phyloP scores from a whole-genome alignment of 2,113 vertebrate genomes.

The Meleagris gallopavo region DNA sequence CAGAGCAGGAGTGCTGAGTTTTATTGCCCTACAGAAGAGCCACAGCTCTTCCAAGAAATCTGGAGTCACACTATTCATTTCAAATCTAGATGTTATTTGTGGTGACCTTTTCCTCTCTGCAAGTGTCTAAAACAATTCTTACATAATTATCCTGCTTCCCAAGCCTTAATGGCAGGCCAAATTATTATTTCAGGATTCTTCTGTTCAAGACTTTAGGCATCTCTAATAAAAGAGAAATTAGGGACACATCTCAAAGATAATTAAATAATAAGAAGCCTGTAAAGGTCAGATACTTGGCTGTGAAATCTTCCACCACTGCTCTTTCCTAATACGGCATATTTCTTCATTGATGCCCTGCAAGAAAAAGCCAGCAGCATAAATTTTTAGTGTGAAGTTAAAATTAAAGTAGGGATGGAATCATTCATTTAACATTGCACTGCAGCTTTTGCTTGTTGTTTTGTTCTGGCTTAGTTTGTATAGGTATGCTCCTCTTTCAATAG shows the following conservation, averaged over 20 bases:
- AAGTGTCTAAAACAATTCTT: constrained; percentile 17
- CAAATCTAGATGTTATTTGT: constrained; percentile 15
- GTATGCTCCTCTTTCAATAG: background rate
- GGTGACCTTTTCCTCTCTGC: constrained; percentile 21
- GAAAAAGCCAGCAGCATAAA: background rate
- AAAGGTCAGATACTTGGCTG: constrained; percentile 52
- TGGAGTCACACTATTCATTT: background rate
- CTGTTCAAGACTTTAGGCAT: background rate
- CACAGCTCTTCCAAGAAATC: background rate
- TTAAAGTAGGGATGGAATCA: background rate
- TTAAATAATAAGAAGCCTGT: constrained; percentile 44
- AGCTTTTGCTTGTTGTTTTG: background rate
- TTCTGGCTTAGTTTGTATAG: background rate
- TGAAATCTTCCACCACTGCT: background rate
- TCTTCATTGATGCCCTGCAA: background rate
- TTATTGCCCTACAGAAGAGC: background rate
- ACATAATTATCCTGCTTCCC: background rate
- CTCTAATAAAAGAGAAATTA: constrained; percentile 37
- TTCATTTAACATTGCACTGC: background rate
- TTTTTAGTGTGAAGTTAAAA: background rate
- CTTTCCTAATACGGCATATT: background rate
- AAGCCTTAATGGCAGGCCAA: background rate
- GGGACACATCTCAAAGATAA: constrained; percentile 16
- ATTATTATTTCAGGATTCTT: constrained; percentile 52
- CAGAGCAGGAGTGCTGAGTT: background rate